Base-by-base conservation (phyloP, 2,888 invertebrate genomes). In the Morinoia aosen region DNA sequence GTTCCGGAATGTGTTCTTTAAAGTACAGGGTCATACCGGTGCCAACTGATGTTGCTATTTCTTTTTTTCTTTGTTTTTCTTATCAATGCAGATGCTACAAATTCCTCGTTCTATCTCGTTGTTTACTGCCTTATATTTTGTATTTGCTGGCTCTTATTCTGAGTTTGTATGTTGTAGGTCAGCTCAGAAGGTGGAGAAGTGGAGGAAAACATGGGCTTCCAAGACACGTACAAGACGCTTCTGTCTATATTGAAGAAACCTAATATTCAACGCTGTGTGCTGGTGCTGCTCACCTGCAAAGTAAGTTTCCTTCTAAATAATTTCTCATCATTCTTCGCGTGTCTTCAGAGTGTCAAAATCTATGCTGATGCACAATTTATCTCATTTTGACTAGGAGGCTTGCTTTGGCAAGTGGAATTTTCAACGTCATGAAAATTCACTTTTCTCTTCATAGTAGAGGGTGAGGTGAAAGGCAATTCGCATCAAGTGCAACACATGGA, bases 171-270 rank as follows among this genome's bases (percentile, higher is more conserved):
- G 4, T 33, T 76, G 76, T 7, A 76, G 76, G 25, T 33, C 33
- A 58, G 57, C n/a, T 48, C 48, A n/a, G 57, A 12, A 40, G n/a
- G 48, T 48, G 57, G 33, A 39, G 57, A 93, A 33, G n/a, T 12
- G 93, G 58, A 58, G 33, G 39, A 58, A 33, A 93, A 48, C n/a
- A 57, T 95, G 95, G 95, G 64, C 64, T 61, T 95, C 25, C 33
- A 96, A 76, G 96, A 95, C 5, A 96, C 96, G 33, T 96, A 96
- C 95, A 91, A 95, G 58, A 94, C 96, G 48, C 94, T 96, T 12
- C 93, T 95, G 14, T 91, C 58, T n/a, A 96, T 96, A 88, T 64
- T 96, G 25, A 95, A 95, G 58, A 96, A 95, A 94, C 64, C 64
- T 40, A 64, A 94, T 14, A 96, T 96, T 57, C 90, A 91, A 76